Evolutionary conservation across 2,113 vertebrate species (phyloP).

Genomic region (Numida meleagris): DNA sequence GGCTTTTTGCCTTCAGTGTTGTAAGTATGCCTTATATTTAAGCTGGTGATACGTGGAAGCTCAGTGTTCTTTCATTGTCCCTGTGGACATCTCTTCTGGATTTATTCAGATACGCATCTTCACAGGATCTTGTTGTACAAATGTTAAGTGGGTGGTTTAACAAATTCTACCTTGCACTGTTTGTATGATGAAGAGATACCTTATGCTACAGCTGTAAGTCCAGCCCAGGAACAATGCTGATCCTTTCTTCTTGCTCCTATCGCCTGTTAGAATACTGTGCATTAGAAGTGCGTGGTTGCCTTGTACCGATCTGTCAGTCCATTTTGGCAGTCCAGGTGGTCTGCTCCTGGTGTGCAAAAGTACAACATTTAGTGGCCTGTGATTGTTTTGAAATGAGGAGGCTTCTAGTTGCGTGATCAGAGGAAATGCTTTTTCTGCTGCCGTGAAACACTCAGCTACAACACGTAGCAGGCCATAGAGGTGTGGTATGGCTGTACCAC

Average conservation of each 20-base stretch:
- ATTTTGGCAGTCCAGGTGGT: neutral
- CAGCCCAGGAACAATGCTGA: neutral
- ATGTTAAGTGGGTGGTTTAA: neutral
- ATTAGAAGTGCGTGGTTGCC: neutral
- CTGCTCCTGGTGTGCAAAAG: neutral
- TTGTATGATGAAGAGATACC: neutral
- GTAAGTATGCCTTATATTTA: neutral
- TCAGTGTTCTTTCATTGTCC: neutral
- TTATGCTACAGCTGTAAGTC: neutral
- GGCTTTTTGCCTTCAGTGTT: neutral
- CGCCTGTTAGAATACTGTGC: neutral
- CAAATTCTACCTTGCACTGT: neutral
- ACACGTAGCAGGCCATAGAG: neutral
- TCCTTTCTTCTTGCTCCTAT: neutral
- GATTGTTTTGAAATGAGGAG: neutral
- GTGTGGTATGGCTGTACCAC: accelerated
- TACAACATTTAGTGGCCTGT: neutral
- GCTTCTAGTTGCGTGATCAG: neutral
- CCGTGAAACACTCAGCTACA: too few relatives aligned
- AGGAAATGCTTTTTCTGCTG: neutral
- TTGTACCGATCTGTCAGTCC: neutral
- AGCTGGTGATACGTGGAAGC: neutral
- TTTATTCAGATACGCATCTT: neutral
- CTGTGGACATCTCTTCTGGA: neutral
- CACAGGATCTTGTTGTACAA: neutral